These are phyloP conservation scores for Buceros bicornis DNA, from an alignment of 2,797 vertebrate species.

Conservation along the genomic window DNA sequence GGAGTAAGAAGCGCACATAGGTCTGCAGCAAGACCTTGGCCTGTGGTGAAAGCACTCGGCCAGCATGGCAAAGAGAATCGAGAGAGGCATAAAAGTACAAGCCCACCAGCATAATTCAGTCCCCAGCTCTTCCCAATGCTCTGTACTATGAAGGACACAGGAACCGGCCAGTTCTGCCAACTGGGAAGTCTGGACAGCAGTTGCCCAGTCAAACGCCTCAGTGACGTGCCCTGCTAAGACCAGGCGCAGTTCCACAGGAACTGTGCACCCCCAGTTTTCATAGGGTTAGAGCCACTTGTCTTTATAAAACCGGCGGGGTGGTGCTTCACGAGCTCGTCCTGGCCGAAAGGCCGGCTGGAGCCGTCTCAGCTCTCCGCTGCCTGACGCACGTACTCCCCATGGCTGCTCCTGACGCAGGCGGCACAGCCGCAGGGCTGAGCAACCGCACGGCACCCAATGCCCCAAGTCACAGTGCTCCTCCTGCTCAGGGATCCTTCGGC, in stretches of 20 bases:
- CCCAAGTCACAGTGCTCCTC: too few species aligned
- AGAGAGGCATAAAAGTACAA: background rate
- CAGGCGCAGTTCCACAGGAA: background rate
- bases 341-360: too few species aligned
- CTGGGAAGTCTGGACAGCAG: background rate
- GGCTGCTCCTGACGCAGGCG: too few species aligned
- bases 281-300: too few species aligned
- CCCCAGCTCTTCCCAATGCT: background rate
- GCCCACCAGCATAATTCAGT: background rate
- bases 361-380: too few species aligned
- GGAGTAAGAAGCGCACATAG: background rate
- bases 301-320: too few species aligned
- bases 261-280: background rate
- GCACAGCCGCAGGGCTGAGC: too few species aligned
- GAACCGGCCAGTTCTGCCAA: background rate
- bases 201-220: background rate
- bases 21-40: background rate
- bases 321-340: too few species aligned
- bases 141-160: background rate
- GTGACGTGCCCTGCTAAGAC: too few species aligned
- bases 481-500: too few species aligned
- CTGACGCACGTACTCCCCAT: too few species aligned
- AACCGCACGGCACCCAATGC: too few species aligned
- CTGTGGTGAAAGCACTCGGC: background rate
- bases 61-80: background rate